Evolutionary conservation across 2,797 vertebrate genomes (phyloP).

Genomic region (Macropodus opercularis): DNA sequence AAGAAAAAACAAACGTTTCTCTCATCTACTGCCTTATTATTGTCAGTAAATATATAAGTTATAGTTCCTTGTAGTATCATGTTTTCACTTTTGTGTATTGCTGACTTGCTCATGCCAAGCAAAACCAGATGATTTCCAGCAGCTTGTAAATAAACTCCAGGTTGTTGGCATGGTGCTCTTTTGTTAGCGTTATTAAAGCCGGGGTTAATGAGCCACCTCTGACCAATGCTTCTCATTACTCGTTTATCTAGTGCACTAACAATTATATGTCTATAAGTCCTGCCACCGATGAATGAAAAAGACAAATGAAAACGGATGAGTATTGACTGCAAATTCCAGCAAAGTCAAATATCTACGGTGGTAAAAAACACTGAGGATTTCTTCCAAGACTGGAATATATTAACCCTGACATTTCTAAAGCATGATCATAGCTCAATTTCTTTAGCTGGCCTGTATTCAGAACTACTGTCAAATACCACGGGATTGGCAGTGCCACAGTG

Average conservation of each 20-base stretch:
- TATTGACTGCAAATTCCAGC: background rate
- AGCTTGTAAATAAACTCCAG: constrained; percentile 46
- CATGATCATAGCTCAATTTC: constrained; percentile 24
- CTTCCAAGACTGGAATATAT: background rate
- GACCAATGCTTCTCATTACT: background rate
- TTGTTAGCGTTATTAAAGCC: constrained; percentile 23
- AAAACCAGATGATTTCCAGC: constrained; percentile 36
- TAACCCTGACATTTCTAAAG: constrained; percentile 28
- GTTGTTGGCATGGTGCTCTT: constrained; percentile 30
- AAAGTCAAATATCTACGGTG: background rate
- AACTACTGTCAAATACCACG: constrained; percentile 28
- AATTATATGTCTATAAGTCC: background rate
- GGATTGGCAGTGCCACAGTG: constrained; percentile 15
- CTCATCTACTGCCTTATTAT: constrained; percentile 16
- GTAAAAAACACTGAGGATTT: background rate
- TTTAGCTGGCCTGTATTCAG: constrained; percentile 14
- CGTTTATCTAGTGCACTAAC: background rate
- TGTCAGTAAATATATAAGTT: constrained; percentile 40
- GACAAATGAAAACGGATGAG: background rate
- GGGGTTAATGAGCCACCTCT: constrained; percentile 1
- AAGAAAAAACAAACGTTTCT: constrained; percentile 43
- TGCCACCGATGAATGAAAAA: background rate
- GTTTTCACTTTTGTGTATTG: constrained; percentile 17
- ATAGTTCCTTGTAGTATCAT: constrained; percentile 17
- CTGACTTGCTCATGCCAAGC: constrained; percentile 30